phyloP scores from a whole-genome alignment of 2,113 vertebrate genomes.

The Otolemur garnettii region DNA sequence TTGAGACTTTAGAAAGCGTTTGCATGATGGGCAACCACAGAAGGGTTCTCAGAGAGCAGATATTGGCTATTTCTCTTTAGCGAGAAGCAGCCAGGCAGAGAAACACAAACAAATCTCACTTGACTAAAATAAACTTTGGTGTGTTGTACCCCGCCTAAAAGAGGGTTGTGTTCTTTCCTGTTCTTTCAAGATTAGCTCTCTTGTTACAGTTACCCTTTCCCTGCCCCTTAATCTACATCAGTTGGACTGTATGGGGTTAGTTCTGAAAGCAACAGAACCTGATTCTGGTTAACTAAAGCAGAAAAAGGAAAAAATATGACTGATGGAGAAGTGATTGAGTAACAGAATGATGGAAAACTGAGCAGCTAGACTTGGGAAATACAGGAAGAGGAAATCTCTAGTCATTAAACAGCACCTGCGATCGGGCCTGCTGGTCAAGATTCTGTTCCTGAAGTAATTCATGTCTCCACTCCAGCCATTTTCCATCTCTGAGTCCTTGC shows the following conservation, averaged over 20 bases:
- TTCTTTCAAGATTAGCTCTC: background rate
- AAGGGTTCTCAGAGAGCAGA: background rate
- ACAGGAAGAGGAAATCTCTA: background rate
- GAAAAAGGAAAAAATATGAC: background rate
- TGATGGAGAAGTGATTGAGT: background rate
- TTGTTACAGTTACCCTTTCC: background rate
- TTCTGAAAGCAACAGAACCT: constrained; percentile 23
- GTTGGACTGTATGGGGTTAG: background rate
- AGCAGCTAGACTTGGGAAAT: background rate
- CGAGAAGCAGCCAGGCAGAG: background rate
- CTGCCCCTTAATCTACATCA: background rate
- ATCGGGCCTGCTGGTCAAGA: background rate
- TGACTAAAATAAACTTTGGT: background rate
- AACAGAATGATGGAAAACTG: background rate
- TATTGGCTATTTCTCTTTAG: background rate
- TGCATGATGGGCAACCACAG: constrained; percentile 41
- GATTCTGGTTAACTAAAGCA: background rate
- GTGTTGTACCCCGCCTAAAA: background rate
- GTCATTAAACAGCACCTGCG: background rate
- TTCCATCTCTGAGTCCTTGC: background rate
- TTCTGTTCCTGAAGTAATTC: background rate
- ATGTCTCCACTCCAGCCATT: background rate
- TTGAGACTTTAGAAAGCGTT: constrained; percentile 39
- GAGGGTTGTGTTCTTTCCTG: background rate
- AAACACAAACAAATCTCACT: background rate